A percentile compares a stretch with the other conserved stretches of the same genome.
phyloP scores from a whole-genome alignment of 1,140 invertebrate species.

The Mycetomoellerius zeteki region DNA sequence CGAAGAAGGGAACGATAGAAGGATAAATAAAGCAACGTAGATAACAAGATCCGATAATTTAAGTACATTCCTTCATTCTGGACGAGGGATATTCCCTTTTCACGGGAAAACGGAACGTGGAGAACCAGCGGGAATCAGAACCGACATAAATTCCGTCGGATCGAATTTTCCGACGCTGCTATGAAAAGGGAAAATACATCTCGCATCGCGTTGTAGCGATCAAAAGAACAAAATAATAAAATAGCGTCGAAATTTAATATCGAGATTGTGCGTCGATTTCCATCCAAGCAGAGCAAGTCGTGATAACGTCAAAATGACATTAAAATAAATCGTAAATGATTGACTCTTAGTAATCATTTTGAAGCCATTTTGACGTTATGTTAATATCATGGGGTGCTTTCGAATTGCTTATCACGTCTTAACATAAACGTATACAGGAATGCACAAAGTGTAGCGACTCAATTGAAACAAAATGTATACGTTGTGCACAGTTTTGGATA shows the following conservation, averaged over 20 bases:
- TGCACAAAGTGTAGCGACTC: too few relatives aligned
- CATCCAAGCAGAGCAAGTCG: too few relatives aligned
- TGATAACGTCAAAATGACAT: too few relatives aligned
- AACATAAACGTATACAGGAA: too few relatives aligned
- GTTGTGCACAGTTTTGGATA: too few relatives aligned
- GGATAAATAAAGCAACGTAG: constrained; percentile 7
- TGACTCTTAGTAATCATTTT: too few relatives aligned
- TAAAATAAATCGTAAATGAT: too few relatives aligned
- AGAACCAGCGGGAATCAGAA: constrained; percentile 20
- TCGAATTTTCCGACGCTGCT: constrained; percentile 1
- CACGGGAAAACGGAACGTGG: constrained; percentile 24
- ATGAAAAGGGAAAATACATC: neutral
- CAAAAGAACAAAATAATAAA: neutral
- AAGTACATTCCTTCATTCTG: constrained; percentile 44
- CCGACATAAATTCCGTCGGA: constrained; percentile 8
- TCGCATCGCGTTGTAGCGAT: neutral
- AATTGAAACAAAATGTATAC: too few relatives aligned
- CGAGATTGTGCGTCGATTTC: constrained; percentile 30
- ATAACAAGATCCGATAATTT: constrained; percentile 53
- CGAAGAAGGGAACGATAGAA: neutral
- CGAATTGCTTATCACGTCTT: too few relatives aligned
- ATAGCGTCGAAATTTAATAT: neutral
- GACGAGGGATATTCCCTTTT: neutral
- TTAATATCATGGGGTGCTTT: too few relatives aligned
- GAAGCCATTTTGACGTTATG: too few relatives aligned